Percentiles rank a stretch among this genome's conserved stretches.
Conservation (phyloP, 2,888 invertebrate genomes). For the Pollenia amentaria region DNA sequence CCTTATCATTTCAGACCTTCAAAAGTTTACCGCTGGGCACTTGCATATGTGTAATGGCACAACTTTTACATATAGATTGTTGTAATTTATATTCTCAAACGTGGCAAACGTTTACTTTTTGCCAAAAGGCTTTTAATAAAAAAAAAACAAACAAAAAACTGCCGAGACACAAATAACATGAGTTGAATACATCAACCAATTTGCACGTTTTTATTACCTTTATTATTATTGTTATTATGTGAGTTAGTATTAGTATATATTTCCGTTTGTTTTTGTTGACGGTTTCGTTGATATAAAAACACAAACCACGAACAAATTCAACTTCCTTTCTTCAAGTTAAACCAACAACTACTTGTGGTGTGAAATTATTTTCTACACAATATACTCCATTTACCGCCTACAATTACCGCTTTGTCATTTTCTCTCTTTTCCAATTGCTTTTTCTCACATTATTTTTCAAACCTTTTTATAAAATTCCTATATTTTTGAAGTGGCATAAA, state of each 20-base stretch:
- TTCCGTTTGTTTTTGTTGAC: too few relatives aligned
- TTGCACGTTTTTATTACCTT: constrained; percentile 7
- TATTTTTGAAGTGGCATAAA: neutral
- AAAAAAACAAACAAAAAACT: too few relatives aligned
- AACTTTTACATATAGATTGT: neutral
- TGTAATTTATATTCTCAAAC: constrained; percentile 7
- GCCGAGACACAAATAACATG: neutral
- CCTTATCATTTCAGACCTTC: too few relatives aligned
- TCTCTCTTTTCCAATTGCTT: neutral
- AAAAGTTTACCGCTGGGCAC: too few relatives aligned
- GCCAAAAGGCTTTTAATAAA: neutral
- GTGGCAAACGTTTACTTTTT: neutral
- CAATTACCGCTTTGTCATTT: neutral
- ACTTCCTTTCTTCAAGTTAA: constrained; percentile 13
- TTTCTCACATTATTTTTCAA: neutral
- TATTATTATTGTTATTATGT: neutral
- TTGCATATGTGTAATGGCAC: constrained; percentile 19
- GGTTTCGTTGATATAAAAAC: too few relatives aligned
- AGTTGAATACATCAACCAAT: constrained; percentile 10
- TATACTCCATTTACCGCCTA: neutral
- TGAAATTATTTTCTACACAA: neutral
- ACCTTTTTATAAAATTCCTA: neutral
- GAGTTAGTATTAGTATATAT: too few relatives aligned
- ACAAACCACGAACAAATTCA: constrained; percentile 15
- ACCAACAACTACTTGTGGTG: constrained; percentile 25